Conservation (phyloP, 2,888 invertebrate genomes). For the Cordilura impudica region DNA sequence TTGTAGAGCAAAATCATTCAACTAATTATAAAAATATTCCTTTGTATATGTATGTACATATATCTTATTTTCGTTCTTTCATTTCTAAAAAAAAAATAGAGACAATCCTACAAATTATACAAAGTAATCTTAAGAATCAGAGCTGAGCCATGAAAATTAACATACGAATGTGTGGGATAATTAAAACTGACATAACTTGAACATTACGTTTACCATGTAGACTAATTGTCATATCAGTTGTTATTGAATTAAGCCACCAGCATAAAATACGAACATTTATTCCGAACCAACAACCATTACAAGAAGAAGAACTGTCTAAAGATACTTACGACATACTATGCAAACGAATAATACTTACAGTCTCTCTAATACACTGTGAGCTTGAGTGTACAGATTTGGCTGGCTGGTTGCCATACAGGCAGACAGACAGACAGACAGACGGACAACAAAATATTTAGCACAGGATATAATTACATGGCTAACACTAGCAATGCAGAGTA, state of each 20-base stretch:
- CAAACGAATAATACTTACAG: neutral
- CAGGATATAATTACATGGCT: constrained; percentile 11
- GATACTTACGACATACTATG: too few relatives aligned
- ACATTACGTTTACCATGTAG: constrained; percentile 12
- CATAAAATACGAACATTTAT: constrained; percentile 1
- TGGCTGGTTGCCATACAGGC: neutral
- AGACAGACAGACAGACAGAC: constrained; percentile 6
- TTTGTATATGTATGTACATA: too few relatives aligned
- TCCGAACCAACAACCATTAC: constrained; percentile 13
- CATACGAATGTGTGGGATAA: constrained; percentile 28
- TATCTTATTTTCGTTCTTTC: neutral
- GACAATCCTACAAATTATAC: too few relatives aligned
- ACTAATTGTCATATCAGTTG: constrained; percentile 31
- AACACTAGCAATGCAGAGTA: constrained; percentile 2
- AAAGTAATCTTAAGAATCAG: constrained; percentile 9
- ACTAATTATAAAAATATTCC: constrained; percentile 45
- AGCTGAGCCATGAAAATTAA: constrained; percentile 19
- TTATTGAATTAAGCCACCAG: constrained; percentile 30
- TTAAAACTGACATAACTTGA: constrained; percentile 33
- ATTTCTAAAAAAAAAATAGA: neutral
- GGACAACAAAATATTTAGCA: constrained; percentile 30
- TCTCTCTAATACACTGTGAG: neutral
- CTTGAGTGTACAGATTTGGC: neutral
- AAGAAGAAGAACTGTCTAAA: neutral
- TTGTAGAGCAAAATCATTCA: constrained; percentile 17